phyloP scores from a whole-genome alignment of 2,888 invertebrate species.

The Athrips mouffetella region DNA sequence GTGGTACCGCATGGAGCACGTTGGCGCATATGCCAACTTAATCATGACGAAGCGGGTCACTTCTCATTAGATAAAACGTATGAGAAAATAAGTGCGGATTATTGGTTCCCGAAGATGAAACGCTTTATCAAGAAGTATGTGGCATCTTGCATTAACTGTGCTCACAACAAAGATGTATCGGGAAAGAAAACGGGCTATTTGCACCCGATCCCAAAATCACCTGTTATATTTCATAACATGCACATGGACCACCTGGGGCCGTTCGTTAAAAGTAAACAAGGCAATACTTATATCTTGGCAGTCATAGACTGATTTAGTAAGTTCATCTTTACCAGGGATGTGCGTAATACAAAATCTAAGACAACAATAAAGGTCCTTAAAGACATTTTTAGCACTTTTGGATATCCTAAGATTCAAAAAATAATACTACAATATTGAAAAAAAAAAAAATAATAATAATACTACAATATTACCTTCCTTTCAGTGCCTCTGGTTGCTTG shows the following conservation, averaged over 20 bases:
- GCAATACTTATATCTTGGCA: conserved; percentile 16
- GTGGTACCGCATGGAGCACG: background rate
- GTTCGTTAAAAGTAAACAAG: background rate
- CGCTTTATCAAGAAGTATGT: conserved; percentile 15
- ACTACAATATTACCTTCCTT: no score
- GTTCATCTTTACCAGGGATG: conserved; percentile 23
- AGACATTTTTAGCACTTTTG: conserved; percentile 21
- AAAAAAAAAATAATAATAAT: no score
- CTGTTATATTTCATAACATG: background rate
- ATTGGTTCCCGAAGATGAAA: conserved; percentile 19
- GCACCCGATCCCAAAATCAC: background rate
- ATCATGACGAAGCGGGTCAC: conserved; percentile 1
- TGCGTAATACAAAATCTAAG: conserved; percentile 13
- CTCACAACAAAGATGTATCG: background rate
- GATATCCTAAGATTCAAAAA: conserved; percentile 16
- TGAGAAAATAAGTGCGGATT: conserved; percentile 6
- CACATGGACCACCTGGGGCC: background rate
- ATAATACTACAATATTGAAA: no score
- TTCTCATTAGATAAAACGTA: conserved; percentile 8
- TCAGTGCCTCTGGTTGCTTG: no score
- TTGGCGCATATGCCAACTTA: background rate
- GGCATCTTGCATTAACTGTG: conserved; percentile 8
- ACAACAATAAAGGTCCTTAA: conserved; percentile 6
- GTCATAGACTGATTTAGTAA: conserved; percentile 26
- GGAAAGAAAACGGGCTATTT: background rate